Evolutionary conservation across 2,888 invertebrate genomes (phyloP).

Genomic region (Leptothorax acervorum): DNA sequence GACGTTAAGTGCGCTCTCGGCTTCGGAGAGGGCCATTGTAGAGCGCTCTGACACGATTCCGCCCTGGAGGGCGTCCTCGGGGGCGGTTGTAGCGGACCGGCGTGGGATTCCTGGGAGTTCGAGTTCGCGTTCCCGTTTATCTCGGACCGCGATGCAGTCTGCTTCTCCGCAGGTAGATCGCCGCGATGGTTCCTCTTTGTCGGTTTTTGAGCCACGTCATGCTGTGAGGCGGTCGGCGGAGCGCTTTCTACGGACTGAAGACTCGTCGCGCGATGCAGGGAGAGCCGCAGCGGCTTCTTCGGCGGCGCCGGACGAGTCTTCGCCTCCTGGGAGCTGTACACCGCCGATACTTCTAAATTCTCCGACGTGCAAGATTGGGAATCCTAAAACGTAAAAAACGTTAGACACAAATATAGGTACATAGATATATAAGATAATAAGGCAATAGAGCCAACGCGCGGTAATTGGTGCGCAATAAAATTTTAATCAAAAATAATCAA

Average conservation of each 20-base stretch:
- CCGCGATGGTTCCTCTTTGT: constrained; percentile 88
- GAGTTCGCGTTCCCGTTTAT: constrained; percentile 66
- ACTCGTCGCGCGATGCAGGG: constrained; percentile 93
- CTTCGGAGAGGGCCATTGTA: constrained; percentile 83
- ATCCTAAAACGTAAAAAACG: constrained; percentile 73
- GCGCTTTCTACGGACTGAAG: constrained; percentile 90
- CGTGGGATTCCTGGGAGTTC: constrained; percentile 65
- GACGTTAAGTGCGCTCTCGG: constrained; percentile 81
- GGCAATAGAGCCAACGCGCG: too few species aligned
- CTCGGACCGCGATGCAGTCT: constrained; percentile 67
- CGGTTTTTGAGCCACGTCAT: constrained; percentile 85
- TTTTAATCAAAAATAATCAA: too few species aligned
- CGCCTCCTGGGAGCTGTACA: constrained; percentile 82
- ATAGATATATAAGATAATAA: too few species aligned
- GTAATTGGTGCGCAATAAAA: too few species aligned
- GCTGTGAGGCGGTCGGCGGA: constrained; percentile 78
- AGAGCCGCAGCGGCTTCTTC: constrained; percentile 93
- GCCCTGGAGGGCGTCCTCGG: constrained; percentile 83
- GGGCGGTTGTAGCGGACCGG: constrained; percentile 78
- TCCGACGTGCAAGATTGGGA: constrained; percentile 79
- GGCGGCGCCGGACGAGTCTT: constrained; percentile 92
- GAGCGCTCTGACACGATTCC: constrained; percentile 83
- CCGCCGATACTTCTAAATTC: constrained; percentile 75
- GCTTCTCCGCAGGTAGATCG: constrained; percentile 82
- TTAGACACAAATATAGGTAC: not conserved